phyloP scores from a whole-genome alignment of 2,888 invertebrate genomes.

The Tinea trinotella region DNA sequence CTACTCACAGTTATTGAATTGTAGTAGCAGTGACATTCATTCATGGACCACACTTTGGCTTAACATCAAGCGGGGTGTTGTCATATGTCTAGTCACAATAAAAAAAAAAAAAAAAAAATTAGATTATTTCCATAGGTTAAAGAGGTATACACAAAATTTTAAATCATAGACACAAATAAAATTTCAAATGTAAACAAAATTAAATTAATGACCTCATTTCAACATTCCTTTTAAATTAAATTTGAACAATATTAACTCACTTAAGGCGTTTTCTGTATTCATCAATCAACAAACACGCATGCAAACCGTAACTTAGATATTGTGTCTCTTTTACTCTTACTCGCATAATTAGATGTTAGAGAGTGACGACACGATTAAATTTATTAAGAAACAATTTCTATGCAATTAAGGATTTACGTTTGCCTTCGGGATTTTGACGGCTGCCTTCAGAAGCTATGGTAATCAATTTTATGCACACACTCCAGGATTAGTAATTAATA shows the following conservation, averaged over 20 bases:
- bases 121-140: not conserved
- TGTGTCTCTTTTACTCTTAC: slow-evolving; percentile 36
- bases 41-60: no score
- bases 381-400: not conserved
- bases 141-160: slow-evolving; percentile 27
- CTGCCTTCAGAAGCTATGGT: slow-evolving; percentile 54
- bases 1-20: no score
- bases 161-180: slow-evolving; percentile 35
- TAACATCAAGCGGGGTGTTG: no score
- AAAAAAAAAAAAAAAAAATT: not conserved
- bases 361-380: slow-evolving; percentile 29
- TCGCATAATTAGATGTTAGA: slow-evolving; percentile 28
- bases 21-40: no score
- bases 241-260: slow-evolving; percentile 65
- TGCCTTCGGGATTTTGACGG: slow-evolving; percentile 46
- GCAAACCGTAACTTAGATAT: slow-evolving; percentile 27
- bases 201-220: slow-evolving; percentile 48
- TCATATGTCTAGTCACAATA: no score
- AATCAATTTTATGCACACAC: slow-evolving; percentile 56
- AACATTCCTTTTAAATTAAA: slow-evolving; percentile 56
- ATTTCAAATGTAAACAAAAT: slow-evolving; percentile 61
- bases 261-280: slow-evolving; percentile 70
- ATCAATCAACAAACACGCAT: slow-evolving; percentile 60
- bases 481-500: not conserved
- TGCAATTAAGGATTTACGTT: slow-evolving; percentile 38